phyloP scores from a whole-genome alignment of 2,797 vertebrate genomes.

The Coilia nasus region DNA sequence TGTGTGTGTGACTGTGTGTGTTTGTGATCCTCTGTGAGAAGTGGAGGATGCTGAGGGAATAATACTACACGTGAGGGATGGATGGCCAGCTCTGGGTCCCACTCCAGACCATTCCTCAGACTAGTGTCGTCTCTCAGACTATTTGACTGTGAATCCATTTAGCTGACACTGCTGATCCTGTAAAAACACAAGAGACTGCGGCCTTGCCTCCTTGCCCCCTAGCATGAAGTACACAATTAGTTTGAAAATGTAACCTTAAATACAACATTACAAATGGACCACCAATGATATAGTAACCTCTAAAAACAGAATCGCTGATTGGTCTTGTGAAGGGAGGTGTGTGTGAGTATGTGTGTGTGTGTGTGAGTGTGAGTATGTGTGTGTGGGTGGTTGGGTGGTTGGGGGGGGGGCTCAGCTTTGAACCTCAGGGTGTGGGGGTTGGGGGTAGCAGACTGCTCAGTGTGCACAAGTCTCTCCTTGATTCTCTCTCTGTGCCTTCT shows the following conservation, averaged over 20 bases:
- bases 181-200: not conserved
- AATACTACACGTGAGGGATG: not conserved
- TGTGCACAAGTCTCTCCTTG: constrained; percentile 12
- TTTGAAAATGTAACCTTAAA: not conserved
- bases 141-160: not conserved
- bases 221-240: not conserved
- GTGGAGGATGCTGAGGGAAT: constrained; percentile 8
- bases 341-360: not conserved
- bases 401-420: not conserved
- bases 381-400: not conserved
- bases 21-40: not conserved
- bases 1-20: not conserved
- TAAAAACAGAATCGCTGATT: not conserved
- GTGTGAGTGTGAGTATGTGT: not conserved
- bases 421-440: not conserved
- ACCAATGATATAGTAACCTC: not conserved
- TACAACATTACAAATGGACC: not conserved
- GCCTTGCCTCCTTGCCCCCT: not conserved
- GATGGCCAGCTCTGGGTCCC: not conserved
- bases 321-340: not conserved
- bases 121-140: not conserved
- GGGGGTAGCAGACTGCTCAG: not conserved
- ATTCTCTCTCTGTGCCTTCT: constrained; percentile 12
- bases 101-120: not conserved
- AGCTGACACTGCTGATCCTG: constrained; percentile 5